These are phyloP conservation scores for Heloderma charlesbogerti DNA, from an alignment of 2,113 vertebrate genomes.

Conservation along the genomic window DNA sequence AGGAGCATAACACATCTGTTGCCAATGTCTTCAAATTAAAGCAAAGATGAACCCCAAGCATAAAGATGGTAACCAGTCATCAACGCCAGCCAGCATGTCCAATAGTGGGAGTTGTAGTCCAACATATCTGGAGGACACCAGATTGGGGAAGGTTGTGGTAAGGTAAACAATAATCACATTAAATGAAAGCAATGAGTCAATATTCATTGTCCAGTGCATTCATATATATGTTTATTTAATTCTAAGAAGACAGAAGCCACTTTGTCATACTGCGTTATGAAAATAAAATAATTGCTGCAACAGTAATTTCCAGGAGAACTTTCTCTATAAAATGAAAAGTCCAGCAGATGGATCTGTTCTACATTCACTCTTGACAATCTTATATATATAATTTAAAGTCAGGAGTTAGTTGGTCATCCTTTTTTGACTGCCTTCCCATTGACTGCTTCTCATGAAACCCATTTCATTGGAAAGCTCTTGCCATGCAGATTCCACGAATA, in stretches of 20 bases:
- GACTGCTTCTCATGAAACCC: too few relatives aligned
- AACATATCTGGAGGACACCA: too few relatives aligned
- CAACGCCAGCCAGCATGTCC: not conserved
- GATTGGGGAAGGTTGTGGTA: not conserved
- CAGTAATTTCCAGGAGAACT: not conserved
- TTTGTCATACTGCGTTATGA: not conserved
- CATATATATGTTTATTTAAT: not conserved
- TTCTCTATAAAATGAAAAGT: not conserved
- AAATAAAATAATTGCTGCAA: not conserved
- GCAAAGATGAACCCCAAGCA: not conserved
- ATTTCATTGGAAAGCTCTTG: too few relatives aligned
- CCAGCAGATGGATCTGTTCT: not conserved
- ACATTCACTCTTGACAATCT: not conserved
- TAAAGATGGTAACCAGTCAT: not conserved
- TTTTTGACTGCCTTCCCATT: too few relatives aligned
- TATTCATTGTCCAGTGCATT: not conserved
- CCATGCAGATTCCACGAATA: too few relatives aligned
- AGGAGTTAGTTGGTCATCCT: too few relatives aligned
- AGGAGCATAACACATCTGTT: conserved; percentile 28
- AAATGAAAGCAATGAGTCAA: not conserved
- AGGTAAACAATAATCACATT: not conserved
- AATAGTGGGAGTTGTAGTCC: too few relatives aligned
- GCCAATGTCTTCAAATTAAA: not conserved
- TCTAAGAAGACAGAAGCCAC: not conserved
- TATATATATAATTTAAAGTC: too few relatives aligned